Evolutionary conservation across 2,888 invertebrate species (phyloP), one percentile per base, ranked within the genome.

Genomic region (Tetragonisca angustula): DNA sequence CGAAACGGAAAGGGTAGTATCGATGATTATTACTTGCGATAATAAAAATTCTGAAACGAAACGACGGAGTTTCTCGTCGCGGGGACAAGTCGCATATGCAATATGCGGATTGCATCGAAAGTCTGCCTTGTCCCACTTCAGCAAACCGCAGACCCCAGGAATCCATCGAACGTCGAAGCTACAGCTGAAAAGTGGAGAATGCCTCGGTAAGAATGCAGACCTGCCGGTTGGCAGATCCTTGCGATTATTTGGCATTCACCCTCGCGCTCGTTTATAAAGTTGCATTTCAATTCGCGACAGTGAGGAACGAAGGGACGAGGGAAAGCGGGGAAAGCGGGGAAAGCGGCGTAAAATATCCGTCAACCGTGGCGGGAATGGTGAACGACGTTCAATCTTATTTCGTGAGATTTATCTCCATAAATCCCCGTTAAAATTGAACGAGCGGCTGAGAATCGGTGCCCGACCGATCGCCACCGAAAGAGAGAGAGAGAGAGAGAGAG

Each of bases 401-500:
- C 81, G 85, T 43, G 11, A 43, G 43, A 76, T 88, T 88, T 88
- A 92, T 90, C 89, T 90, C 85, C 79, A 83, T 85, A 89, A 90
- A 92, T 89, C 89, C 87, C 87, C 83, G 89, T 89, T 91, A 91
- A 90, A 91, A 88, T 90, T 89, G 82, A 87, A 86, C 87, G 85
- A 32, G 32, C 74, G 70, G 72, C 62, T 61, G 61, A 71, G 67
- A 56, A 73, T 68, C 61, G 52, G n/a, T 65, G 65, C 43, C 68
- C 52, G 64, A 27, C 62, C 76, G 75, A 76, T 70, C 76, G 67
- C 61, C 73, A 62, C 81, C 43, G 43, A 32, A 4, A 9, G 76
- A 78, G 81, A 84, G n/a, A n/a, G n/a, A n/a, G n/a, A n/a, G n/a
- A n/a, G n/a, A n/a, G n/a, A n/a, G n/a, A n/a, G n/a, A 32, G 32